A percentile compares a stretch with the other conserved stretches of the same genome.
Evolutionary conservation across 2,797 vertebrate species (phyloP).

Genomic region (Macropodus opercularis): DNA sequence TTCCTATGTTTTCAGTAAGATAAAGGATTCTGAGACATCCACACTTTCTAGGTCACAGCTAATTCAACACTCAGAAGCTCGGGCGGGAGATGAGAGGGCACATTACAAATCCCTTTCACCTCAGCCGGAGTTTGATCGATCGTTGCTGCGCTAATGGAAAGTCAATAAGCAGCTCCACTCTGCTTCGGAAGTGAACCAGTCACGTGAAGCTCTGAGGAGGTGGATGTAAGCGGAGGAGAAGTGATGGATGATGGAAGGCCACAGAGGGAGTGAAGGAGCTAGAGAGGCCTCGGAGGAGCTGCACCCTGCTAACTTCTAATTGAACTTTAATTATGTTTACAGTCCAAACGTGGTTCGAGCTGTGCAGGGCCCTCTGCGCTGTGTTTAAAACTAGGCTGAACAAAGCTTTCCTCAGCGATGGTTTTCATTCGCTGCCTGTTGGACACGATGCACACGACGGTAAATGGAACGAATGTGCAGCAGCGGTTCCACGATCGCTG

Average conservation of each 20-base stretch:
- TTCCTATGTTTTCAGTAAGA: background rate
- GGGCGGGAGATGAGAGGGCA: constrained; percentile 3
- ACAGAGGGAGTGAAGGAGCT: background rate
- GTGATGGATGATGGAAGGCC: background rate
- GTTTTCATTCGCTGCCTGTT: background rate
- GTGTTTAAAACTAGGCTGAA: too few species aligned
- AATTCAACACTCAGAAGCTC: constrained; percentile 18
- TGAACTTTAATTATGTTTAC: too few species aligned
- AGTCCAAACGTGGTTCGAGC: too few species aligned
- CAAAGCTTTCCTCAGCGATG: constrained; percentile 53
- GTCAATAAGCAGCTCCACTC: constrained; percentile 21
- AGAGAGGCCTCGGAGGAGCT: background rate
- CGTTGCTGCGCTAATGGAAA: constrained; percentile 17
- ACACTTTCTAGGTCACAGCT: constrained; percentile 17
- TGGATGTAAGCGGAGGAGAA: constrained; percentile 9
- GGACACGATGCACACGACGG: background rate
- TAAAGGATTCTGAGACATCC: background rate
- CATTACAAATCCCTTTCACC: constrained; percentile 14
- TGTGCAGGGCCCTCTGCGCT: background rate
- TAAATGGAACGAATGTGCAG: background rate
- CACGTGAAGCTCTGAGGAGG: constrained; percentile 15
- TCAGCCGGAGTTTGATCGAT: constrained; percentile 21
- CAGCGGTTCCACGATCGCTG: background rate
- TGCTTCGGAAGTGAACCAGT: constrained; percentile 10
- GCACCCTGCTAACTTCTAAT: too few species aligned